phyloP scores from a whole-genome alignment of 2,888 invertebrate genomes.

The Drosophila histrio region DNA sequence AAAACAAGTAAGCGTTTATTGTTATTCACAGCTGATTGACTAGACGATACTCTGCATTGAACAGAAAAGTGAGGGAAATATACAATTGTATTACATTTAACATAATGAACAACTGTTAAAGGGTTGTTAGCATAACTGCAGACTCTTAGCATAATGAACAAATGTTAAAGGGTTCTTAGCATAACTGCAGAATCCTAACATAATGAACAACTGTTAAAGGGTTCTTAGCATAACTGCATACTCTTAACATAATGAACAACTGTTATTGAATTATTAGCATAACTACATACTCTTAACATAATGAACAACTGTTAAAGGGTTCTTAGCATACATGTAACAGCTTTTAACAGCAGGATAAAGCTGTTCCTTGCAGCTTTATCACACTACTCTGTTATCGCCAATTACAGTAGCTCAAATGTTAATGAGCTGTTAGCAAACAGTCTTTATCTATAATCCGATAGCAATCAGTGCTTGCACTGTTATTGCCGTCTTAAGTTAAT shows the following conservation, averaged over 20 bases:
- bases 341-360: too few species aligned
- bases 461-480: too few species aligned
- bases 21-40: not conserved
- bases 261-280: not conserved
- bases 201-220: not conserved
- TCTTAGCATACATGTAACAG: too few species aligned
- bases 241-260: not conserved
- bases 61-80: not conserved
- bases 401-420: not conserved
- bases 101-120: not conserved
- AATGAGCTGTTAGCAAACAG: not conserved
- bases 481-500: too few species aligned
- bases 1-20: constrained; percentile 27
- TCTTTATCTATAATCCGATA: too few species aligned
- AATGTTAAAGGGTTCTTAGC: not conserved
- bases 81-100: not conserved
- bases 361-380: too few species aligned
- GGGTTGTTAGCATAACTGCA: not conserved
- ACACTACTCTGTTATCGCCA: too few species aligned
- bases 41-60: constrained; percentile 6
- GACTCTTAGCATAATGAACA: not conserved
- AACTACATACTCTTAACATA: not conserved
- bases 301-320: too few species aligned
- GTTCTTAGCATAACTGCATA: not conserved
- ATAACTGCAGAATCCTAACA: not conserved